Evolutionary conservation across 2,797 vertebrate genomes (phyloP).

Genomic region (Sebastiscus albofasciatus): DNA sequence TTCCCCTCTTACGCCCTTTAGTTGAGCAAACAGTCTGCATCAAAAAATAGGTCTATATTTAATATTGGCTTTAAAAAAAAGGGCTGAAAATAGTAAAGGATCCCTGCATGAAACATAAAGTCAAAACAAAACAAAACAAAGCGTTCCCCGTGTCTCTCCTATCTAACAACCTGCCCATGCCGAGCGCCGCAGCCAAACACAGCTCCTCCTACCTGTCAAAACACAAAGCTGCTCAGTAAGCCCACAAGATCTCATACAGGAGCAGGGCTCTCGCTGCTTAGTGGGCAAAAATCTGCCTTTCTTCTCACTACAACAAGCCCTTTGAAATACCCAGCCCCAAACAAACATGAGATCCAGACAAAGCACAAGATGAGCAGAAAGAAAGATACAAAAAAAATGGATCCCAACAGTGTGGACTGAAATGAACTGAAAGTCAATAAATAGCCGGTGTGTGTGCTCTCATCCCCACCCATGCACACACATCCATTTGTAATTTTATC

Average conservation of each 20-base stretch:
- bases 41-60: neutral
- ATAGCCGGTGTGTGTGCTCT: neutral
- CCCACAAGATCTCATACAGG: conserved; percentile 24
- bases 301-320: conserved; percentile 15
- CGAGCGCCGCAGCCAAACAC: conserved; percentile 2
- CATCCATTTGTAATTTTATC: neutral
- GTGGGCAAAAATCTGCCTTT: conserved; percentile 31
- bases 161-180: neutral
- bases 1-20: neutral
- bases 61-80: neutral
- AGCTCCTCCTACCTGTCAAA: conserved; percentile 48
- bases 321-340: conserved; percentile 4
- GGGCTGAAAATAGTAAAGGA: neutral
- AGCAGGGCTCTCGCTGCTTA: conserved; percentile 3
- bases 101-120: neutral
- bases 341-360: conserved; percentile 11
- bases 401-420: neutral
- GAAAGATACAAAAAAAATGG: neutral
- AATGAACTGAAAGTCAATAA: neutral
- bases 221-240: conserved; percentile 44
- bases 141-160: neutral
- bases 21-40: neutral
- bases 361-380: neutral
- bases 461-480: neutral
- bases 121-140: conserved; percentile 16